Evolutionary conservation across 1,140 invertebrate species (phyloP), one percentile per base, ranked within the genome.

Genomic region (Thaumatotibia leucotreta): DNA sequence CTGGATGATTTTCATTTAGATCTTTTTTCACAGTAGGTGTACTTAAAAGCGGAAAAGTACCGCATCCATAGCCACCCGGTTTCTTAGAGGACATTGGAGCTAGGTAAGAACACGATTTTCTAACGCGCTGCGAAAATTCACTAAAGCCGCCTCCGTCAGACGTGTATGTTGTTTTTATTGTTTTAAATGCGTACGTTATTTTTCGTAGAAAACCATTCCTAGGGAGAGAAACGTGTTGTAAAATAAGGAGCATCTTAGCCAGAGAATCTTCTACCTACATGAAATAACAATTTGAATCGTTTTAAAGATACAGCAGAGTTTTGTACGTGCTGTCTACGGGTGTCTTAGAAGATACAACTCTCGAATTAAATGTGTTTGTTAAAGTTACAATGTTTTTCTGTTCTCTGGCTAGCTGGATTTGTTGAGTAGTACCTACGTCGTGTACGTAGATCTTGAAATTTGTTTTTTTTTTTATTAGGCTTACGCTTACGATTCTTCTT

Each of bases 121-220:
- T 66, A 22, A 65, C 75, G 63, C 69, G 62, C 74, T n/a, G 70
- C 67, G 74, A 77, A 84, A 84, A 82, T 83, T 83, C 79, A 83
- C 76, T 82, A 75, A 80, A 75, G 69, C 61, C 72, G 68, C 75
- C 74, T 73, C 75, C 75, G 68, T 73, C 72, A 76, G 76, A 74
- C 73, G 65, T 66, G 72, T 74, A 76, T 80, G 71, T 58, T 76
- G 73, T 83, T 84, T 81, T 84, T 84, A 84, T 80, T 83, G 70
- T 82, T 80, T 82, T 77, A 82, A 84, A 83, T 79, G 76, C 78
- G 70, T 79, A 77, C 75, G 74, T 74, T 81, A 75, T 76, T 79
- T 79, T 75, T 75, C 70, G 65, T 72, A 74, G 71, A 70, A 72
- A 69, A 75, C 65, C 52, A 69, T 70, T 66, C 65, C 64, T 69